Base-by-base conservation (phyloP, 1,140 invertebrate genomes). In the Metaphire vulgaris region DNA sequence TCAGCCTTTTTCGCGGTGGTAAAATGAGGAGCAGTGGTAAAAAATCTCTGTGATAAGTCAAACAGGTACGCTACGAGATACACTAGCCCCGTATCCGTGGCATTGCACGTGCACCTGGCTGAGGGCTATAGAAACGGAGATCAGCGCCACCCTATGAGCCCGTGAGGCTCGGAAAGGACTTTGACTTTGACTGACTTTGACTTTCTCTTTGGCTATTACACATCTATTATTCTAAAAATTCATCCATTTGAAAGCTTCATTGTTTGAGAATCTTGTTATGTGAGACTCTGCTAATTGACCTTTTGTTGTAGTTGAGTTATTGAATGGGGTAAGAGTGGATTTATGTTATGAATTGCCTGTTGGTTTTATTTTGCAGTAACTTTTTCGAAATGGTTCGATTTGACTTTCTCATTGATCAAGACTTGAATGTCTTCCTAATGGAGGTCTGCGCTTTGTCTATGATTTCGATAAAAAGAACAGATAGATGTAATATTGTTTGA, bases 361-460 rank as follows among this genome's bases (percentile, higher is more conserved):
- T n/a, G n/a, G n/a, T n/a, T n/a, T n/a, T n/a, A n/a, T n/a, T n/a
- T 81, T 82, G 31, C 76, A 87, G 90, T 64, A 93, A 95, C 81
- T 98, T 96, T 82, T 98, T 98, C 87, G 96, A 98, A 87, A 88
- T 98, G 85, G 91, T 97, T 83, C 89, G 96, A 69, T 93, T 98
- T 82, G 96, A 98, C 86, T 92, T 98, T 84, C 91, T 96, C 0
- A 87, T 98, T 2, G 95, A 98, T 85, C 91, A 95, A 80, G 86
- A 96, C 70, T 82, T 97, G 0, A 92, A 93, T 69, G 91, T 97
- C 1, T 93, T 91, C 81, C 86, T 97, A 1, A 92, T 98, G 90
- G 96, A 98, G 86, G 89, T 89, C 81, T 81, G 79, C 79, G 33
- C 72, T 26, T 70, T 33, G 31, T 65, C n/a, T 15, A 15, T 66